These are phyloP conservation scores for Alca torda DNA, from an alignment of 2,797 vertebrate genomes.

Conservation along the genomic window DNA sequence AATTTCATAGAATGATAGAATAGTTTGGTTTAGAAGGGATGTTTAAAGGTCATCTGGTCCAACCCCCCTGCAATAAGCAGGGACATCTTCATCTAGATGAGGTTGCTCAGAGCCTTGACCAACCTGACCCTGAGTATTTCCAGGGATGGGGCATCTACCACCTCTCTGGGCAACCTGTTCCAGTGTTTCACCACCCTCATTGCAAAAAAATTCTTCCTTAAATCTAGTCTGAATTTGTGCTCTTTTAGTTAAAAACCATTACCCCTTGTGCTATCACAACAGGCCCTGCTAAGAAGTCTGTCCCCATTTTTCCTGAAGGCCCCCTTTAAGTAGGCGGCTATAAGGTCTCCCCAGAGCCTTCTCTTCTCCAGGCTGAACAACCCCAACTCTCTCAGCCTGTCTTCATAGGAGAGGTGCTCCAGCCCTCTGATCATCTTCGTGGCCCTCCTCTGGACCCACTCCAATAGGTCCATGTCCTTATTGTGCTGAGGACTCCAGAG, in stretches of 20 bases:
- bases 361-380: background rate
- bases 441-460: background rate
- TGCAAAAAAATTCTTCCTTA: background rate
- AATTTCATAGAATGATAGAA: background rate
- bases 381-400: background rate
- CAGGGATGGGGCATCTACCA: background rate
- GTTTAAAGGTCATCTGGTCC: background rate
- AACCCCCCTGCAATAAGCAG: background rate
- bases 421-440: background rate
- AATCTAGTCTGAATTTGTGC: background rate
- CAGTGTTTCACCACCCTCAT: background rate
- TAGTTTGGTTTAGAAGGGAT: background rate
- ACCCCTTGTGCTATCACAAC: background rate
- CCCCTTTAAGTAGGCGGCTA: background rate
- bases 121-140: background rate
- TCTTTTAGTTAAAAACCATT: background rate
- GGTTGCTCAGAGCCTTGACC: background rate
- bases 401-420: background rate
- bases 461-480: background rate
- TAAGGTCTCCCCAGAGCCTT: background rate
- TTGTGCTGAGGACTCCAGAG: background rate
- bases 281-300: background rate
- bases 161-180: background rate
- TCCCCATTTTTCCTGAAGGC: background rate
- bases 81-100: background rate